phyloP scores from a whole-genome alignment of 2,888 invertebrate genomes.

The Hirtodrosophila trivittata region DNA sequence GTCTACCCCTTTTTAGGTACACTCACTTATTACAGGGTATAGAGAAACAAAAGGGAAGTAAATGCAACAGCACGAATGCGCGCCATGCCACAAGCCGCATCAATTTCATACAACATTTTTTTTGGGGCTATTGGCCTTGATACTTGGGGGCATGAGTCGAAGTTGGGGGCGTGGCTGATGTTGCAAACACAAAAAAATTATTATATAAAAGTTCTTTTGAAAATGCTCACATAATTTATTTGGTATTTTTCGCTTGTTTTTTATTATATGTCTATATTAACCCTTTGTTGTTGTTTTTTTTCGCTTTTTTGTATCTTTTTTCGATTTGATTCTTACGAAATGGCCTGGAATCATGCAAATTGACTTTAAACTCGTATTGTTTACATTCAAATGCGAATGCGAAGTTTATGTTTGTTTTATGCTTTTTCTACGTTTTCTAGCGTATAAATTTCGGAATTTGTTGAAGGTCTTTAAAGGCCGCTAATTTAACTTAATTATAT shows the following conservation, averaged over 20 bases:
- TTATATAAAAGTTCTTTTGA: constrained; percentile 63
- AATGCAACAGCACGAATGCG: constrained; percentile 43
- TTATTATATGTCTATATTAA: background rate
- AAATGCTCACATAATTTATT: constrained; percentile 73
- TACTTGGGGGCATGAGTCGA: constrained; percentile 31
- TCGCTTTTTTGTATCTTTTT: constrained; percentile 7
- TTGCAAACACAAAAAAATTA: constrained; percentile 19
- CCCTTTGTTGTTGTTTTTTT: constrained; percentile 16
- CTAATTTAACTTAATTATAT: constrained; percentile 73
- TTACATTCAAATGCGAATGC: constrained; percentile 50
- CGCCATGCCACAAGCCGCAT: constrained; percentile 59
- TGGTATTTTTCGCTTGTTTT: constrained; percentile 36
- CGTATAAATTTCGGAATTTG: constrained; percentile 37
- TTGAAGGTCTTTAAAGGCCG: constrained; percentile 47
- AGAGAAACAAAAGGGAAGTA: background rate
- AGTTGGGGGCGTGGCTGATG: constrained; percentile 64
- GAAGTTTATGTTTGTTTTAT: constrained; percentile 44
- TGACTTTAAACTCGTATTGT: constrained; percentile 58
- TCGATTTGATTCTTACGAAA: constrained; percentile 59
- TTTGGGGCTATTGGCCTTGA: constrained; percentile 66
- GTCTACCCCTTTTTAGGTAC: too few relatives aligned
- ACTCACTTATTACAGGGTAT: background rate
- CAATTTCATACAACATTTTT: constrained; percentile 55
- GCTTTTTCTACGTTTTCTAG: constrained; percentile 18
- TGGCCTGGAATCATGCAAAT: constrained; percentile 72